These are phyloP conservation scores for Meriones psammophilus DNA, from an alignment of 2,797 vertebrate genomes.

Conservation along the genomic window DNA sequence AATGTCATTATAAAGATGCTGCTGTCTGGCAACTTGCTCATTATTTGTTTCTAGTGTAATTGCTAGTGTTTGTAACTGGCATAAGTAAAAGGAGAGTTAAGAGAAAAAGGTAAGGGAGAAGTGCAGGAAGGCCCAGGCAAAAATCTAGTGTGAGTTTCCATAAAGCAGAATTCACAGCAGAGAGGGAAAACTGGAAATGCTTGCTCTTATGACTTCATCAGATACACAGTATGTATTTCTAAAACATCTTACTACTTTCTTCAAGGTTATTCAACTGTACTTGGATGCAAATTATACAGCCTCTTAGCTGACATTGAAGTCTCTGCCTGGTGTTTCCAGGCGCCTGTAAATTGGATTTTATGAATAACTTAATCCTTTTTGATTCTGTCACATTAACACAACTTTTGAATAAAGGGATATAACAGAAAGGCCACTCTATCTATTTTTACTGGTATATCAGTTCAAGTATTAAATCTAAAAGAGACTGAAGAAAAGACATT, in stretches of 20 bases:
- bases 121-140: fast-evolving
- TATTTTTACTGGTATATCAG: neutral
- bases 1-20: neutral
- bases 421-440: conserved; percentile 16
- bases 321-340: neutral
- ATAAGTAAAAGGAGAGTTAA: neutral
- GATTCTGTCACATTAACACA: conserved; percentile 48
- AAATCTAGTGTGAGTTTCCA: neutral
- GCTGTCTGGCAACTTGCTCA: neutral
- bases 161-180: neutral
- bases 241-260: conserved; percentile 11
- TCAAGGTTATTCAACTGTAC: conserved; percentile 59
- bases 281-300: conserved; percentile 46
- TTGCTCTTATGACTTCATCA: neutral
- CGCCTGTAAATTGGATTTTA: conserved; percentile 67
- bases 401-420: conserved; percentile 18
- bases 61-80: neutral
- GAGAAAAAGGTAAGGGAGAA: fast-evolving
- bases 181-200: neutral
- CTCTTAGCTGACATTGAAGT: conserved; percentile 28
- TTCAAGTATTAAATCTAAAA: conserved; percentile 12
- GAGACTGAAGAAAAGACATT: neutral
- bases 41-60: neutral
- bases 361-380: conserved; percentile 72
- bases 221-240: neutral